phyloP scores from a whole-genome alignment of 2,888 invertebrate genomes.

The Pherbina coryleti region DNA sequence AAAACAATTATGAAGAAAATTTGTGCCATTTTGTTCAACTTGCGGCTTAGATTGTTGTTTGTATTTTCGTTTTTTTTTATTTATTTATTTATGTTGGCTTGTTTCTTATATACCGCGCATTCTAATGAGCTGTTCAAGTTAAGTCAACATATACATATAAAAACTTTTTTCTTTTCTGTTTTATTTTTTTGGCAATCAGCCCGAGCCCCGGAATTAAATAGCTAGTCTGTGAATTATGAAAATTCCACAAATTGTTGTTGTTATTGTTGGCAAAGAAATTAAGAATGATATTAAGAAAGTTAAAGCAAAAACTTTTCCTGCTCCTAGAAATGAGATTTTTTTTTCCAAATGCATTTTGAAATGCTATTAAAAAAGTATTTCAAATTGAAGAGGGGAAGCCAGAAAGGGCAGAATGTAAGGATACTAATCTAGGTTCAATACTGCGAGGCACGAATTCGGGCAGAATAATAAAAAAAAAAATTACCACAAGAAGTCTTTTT shows the following conservation, averaged over 20 bases:
- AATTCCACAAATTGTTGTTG: conserved; percentile 5
- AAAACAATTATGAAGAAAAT: background rate
- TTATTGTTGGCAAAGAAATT: background rate
- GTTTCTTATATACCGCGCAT: background rate
- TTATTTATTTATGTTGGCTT: background rate
- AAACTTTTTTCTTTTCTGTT: background rate
- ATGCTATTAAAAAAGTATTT: background rate
- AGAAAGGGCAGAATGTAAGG: too few relatives aligned
- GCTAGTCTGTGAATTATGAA: background rate
- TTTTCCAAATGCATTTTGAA: background rate
- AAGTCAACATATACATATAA: background rate
- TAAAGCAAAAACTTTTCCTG: background rate
- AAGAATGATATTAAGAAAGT: background rate
- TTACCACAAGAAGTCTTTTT: too few relatives aligned
- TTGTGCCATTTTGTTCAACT: conserved; percentile 1
- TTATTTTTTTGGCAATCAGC: background rate
- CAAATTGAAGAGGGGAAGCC: background rate
- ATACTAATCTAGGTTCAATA: too few relatives aligned
- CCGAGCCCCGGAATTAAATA: background rate
- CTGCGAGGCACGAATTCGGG: too few relatives aligned
- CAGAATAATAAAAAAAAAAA: too few relatives aligned
- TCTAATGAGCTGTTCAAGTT: background rate
- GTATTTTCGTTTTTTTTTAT: too few relatives aligned
- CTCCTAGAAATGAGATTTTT: background rate
- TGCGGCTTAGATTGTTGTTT: background rate